Conservation (phyloP, 1,140 invertebrate genomes). For the Octopus sinensis region DNA sequence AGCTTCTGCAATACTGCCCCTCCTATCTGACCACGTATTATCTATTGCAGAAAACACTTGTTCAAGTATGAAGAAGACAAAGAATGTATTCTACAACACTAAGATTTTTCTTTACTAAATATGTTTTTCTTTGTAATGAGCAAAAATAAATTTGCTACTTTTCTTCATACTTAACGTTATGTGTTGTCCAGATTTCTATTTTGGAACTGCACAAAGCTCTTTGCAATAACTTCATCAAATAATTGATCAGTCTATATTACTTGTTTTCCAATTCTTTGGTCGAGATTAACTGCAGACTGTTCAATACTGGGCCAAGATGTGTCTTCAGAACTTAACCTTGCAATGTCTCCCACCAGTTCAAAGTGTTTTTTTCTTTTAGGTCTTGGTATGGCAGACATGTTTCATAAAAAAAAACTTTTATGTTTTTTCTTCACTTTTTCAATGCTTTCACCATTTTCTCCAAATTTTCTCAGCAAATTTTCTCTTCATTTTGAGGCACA, state of each 20-base stretch:
- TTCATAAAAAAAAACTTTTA: slow-evolving; percentile 1
- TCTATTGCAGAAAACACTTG: slow-evolving; percentile 8
- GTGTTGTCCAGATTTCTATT: not conserved
- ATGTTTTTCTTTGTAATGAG: not conserved
- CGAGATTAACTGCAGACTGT: not conserved
- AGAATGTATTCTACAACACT: slow-evolving; percentile 2
- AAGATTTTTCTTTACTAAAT: not conserved
- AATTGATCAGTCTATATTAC: not conserved
- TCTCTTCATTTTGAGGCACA: not conserved
- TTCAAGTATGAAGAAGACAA: not conserved
- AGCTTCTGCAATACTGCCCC: slow-evolving; percentile 3
- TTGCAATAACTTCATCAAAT: slow-evolving; percentile 8
- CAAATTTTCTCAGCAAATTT: not conserved
- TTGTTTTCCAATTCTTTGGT: slow-evolving; percentile 7
- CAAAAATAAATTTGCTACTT: not conserved
- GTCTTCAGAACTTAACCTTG: not conserved
- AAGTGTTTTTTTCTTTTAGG: not conserved
- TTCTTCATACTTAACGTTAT: slow-evolving; percentile 2
- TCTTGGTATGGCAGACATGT: not conserved
- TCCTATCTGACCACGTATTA: not conserved
- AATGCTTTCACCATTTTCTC: not conserved
- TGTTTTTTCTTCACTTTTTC: slow-evolving; percentile 1
- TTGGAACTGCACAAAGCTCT: not conserved
- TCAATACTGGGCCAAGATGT: slow-evolving; percentile 7
- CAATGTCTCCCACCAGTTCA: not conserved